Evolutionary conservation across 2,888 invertebrate genomes (phyloP).

Genomic region (Tetragonisca angustula): DNA sequence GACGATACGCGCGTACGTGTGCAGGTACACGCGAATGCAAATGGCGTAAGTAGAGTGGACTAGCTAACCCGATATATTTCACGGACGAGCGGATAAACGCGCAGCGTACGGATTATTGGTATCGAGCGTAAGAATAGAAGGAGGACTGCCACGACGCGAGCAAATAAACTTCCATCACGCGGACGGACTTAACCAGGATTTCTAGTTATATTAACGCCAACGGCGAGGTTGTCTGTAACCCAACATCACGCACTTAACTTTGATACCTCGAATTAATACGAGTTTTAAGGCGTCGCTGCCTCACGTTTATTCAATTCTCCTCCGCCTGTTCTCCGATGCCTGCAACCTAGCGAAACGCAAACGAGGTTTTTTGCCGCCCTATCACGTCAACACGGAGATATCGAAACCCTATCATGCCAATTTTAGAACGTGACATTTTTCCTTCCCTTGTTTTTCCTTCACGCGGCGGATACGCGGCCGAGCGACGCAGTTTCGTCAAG

Average conservation of each 20-base stretch:
- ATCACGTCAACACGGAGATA: no score
- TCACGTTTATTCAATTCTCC: constrained; percentile 23
- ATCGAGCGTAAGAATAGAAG: constrained; percentile 62
- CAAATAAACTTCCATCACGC: constrained; percentile 59
- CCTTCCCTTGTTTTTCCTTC: background rate
- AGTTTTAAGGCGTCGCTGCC: constrained; percentile 38
- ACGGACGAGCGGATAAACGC: constrained; percentile 38
- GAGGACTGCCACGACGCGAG: constrained; percentile 63
- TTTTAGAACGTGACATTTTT: constrained; percentile 5
- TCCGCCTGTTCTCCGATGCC: background rate
- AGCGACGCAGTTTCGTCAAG: constrained; percentile 49
- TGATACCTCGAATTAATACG: constrained; percentile 54
- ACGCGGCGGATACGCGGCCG: constrained; percentile 22
- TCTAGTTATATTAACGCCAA: constrained; percentile 58
- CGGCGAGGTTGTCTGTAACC: constrained; percentile 33
- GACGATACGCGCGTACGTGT: constrained; percentile 13
- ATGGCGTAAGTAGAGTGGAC: constrained; percentile 56
- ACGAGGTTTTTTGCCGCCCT: background rate
- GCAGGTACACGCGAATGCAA: constrained; percentile 47
- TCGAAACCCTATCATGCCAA: constrained; percentile 5
- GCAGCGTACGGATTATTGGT: constrained; percentile 60
- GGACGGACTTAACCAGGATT: constrained; percentile 46
- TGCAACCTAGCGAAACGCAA: constrained; percentile 12
- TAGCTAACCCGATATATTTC: constrained; percentile 40
- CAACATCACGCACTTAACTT: constrained; percentile 37